Percentiles rank a stretch among this genome's conserved stretches.
Evolutionary conservation across 2,113 vertebrate genomes (phyloP).

Genomic region (Malurus melanocephalus): DNA sequence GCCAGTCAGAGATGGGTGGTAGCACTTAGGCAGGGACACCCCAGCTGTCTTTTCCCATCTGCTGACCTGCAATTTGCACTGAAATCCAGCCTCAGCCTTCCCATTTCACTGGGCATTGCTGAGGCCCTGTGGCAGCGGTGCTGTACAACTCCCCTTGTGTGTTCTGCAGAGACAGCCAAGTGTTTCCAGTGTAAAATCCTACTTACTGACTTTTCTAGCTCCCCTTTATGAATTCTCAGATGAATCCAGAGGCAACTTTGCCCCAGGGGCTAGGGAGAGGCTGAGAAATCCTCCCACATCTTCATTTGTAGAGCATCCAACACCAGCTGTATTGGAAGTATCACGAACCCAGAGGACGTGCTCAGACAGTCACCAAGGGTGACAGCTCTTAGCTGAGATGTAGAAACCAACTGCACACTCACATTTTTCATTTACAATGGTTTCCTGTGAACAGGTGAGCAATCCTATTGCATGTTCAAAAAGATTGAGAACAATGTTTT

Average conservation of each 20-base stretch:
- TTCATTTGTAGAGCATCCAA: neutral
- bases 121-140: neutral
- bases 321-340: rapidly evolving
- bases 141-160: neutral
- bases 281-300: slow-evolving; percentile 34
- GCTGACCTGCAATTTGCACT: neutral
- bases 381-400: neutral
- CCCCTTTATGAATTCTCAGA: neutral
- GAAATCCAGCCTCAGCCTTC: neutral
- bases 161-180: neutral
- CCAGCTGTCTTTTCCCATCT: neutral
- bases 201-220: neutral
- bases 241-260: neutral
- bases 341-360: neutral
- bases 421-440: neutral
- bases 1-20: neutral
- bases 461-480: neutral
- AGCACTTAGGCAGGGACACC: neutral
- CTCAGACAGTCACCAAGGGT: slow-evolving; percentile 21
- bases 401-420: neutral
- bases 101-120: neutral
- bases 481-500: neutral
- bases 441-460: neutral
- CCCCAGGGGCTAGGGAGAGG: slow-evolving; percentile 8
- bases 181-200: neutral